These are phyloP conservation scores for Sarotherodon lohbergeri DNA, from an alignment of 2,113 vertebrate genomes.

Conservation along the genomic window DNA sequence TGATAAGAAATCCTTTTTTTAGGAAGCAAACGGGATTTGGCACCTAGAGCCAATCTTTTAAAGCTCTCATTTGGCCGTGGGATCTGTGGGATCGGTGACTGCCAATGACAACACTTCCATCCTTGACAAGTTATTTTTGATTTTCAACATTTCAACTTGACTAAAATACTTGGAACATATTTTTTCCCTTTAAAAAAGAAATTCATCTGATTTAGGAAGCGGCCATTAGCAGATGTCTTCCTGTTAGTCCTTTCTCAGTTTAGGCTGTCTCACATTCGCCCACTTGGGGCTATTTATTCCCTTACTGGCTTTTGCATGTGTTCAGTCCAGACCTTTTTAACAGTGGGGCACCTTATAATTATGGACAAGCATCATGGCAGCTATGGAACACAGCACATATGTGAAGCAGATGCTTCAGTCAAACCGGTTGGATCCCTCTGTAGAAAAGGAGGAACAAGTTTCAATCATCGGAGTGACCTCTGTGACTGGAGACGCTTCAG, in stretches of 20 bases:
- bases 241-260: constrained; percentile 64
- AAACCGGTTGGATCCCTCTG: constrained; percentile 15
- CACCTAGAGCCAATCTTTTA: constrained; percentile 30
- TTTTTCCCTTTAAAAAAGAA: constrained; percentile 32
- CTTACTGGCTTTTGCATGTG: constrained; percentile 55
- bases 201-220: constrained; percentile 35
- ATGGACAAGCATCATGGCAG: constrained; percentile 59
- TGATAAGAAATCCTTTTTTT: constrained; percentile 42
- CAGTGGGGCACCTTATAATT: constrained; percentile 63
- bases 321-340: constrained; percentile 52
- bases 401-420: constrained; percentile 58
- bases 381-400: constrained; percentile 51
- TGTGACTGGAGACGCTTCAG: background rate
- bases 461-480: constrained; percentile 8
- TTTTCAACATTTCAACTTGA: constrained; percentile 37
- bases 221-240: constrained; percentile 60
- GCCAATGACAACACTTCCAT: constrained; percentile 61
- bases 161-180: constrained; percentile 52
- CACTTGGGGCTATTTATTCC: constrained; percentile 65
- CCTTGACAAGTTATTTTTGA: constrained; percentile 56
- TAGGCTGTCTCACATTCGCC: constrained; percentile 52
- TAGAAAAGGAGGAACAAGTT: background rate
- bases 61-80: constrained; percentile 43
- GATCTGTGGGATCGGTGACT: constrained; percentile 32
- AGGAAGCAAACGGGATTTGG: constrained; percentile 52